Percentiles rank a stretch among this genome's conserved stretches.
Conservation (phyloP, 1,140 invertebrate genomes). For the Heliconius hermathena region DNA sequence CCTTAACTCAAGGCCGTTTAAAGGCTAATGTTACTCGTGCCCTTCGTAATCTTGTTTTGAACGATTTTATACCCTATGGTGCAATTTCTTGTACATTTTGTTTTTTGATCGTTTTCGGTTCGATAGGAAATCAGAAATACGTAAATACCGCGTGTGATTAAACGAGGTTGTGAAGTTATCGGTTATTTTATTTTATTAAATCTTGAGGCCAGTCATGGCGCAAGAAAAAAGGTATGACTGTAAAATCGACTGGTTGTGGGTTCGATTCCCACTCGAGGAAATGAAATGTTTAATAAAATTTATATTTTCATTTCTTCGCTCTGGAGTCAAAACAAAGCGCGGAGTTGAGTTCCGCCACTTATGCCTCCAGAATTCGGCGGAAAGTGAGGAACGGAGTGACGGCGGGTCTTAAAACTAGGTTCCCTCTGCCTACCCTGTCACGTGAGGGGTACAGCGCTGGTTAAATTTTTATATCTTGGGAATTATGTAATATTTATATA, state of each 20-base stretch:
- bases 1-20: constrained; percentile 42
- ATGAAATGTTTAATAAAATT: no score
- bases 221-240: background rate
- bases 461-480: background rate
- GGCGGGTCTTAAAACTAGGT: no score
- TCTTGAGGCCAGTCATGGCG: background rate
- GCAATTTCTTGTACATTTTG: background rate
- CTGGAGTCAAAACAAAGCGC: no score
- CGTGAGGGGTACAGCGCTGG: no score
- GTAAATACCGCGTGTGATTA: background rate
- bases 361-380: no score
- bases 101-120: background rate
- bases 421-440: no score
- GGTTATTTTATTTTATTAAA: background rate
- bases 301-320: no score
- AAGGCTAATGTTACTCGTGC: constrained; percentile 23
- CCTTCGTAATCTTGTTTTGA: constrained; percentile 33
- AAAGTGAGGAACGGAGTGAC: no score
- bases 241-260: no score
- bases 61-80: constrained; percentile 34
- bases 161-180: background rate
- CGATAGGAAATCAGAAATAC: background rate
- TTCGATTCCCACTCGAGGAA: no score
- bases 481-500: background rate
- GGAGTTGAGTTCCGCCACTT: no score